Percentiles rank a stretch among this genome's conserved stretches.
Conservation (phyloP, 2,797 vertebrate genomes). For the Sebastes kiyomatsui region DNA sequence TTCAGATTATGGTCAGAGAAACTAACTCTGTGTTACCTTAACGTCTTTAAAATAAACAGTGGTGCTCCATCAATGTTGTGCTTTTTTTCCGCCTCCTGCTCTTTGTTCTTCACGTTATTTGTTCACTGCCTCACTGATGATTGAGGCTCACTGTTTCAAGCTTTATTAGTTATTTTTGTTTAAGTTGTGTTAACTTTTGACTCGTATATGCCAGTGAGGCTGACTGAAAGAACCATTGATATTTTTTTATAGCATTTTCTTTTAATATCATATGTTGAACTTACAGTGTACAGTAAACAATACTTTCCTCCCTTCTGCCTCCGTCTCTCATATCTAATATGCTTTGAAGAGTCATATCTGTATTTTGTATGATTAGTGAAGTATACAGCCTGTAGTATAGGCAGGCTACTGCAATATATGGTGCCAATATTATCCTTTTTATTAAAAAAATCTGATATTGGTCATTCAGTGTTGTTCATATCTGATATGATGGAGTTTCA, state of each 20-base stretch:
- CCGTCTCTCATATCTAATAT: background rate
- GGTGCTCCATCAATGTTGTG: background rate
- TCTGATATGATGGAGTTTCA: background rate
- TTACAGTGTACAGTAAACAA: background rate
- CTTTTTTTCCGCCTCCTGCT: background rate
- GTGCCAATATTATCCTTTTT: constrained; percentile 4
- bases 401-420: background rate
- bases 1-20: constrained; percentile 30
- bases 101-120: background rate
- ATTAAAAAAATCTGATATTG: constrained; percentile 15
- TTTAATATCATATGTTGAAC: background rate
- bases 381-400: background rate
- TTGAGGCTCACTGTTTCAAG: background rate
- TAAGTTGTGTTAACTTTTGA: background rate
- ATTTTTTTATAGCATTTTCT: background rate
- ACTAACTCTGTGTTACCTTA: constrained; percentile 5
- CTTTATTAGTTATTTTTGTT: background rate
- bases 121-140: background rate
- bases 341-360: background rate
- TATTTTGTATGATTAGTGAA: background rate
- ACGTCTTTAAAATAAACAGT: background rate
- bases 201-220: background rate
- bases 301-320: background rate
- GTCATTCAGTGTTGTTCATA: background rate
- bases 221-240: background rate